Conservation (phyloP, 2,113 vertebrate species). For the Hemiscyllium ocellatum region DNA sequence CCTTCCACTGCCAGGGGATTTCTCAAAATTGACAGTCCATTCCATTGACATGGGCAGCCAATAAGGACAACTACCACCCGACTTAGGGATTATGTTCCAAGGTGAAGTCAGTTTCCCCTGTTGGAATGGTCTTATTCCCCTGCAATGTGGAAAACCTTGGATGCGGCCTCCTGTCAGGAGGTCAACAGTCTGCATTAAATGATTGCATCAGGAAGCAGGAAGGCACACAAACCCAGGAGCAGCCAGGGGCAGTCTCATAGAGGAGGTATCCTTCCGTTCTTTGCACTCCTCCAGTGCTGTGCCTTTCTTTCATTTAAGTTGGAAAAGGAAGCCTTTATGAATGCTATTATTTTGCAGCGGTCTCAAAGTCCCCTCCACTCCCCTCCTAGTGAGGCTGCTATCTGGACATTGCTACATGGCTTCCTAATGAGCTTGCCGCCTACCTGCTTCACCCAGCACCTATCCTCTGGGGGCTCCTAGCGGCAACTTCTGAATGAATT, state of each 20-base stretch:
- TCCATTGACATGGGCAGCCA: no score
- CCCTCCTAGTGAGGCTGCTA: not conserved
- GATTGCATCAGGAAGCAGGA: not conserved
- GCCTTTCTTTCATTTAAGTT: not conserved
- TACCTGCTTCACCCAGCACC: not conserved
- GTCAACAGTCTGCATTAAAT: not conserved
- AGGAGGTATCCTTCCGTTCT: not conserved
- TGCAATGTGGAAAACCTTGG: not conserved
- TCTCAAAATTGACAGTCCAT: no score
- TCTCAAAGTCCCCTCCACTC: not conserved
- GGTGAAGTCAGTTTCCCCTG: no score
- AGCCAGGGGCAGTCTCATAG: not conserved
- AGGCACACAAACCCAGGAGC: no score
- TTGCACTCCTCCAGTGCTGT: not conserved
- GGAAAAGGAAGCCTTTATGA: not conserved
- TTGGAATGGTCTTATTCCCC: no score
- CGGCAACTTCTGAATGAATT: not conserved
- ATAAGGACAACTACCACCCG: no score
- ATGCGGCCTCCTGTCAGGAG: not conserved
- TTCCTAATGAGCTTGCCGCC: not conserved
- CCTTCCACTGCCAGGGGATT: no score
- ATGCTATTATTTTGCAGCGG: not conserved
- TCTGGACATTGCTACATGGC: not conserved
- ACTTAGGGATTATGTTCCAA: no score
- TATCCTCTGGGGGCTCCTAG: not conserved